Evolutionary conservation across 2,797 vertebrate genomes (phyloP).

Genomic region (Pelochelys cantorii): DNA sequence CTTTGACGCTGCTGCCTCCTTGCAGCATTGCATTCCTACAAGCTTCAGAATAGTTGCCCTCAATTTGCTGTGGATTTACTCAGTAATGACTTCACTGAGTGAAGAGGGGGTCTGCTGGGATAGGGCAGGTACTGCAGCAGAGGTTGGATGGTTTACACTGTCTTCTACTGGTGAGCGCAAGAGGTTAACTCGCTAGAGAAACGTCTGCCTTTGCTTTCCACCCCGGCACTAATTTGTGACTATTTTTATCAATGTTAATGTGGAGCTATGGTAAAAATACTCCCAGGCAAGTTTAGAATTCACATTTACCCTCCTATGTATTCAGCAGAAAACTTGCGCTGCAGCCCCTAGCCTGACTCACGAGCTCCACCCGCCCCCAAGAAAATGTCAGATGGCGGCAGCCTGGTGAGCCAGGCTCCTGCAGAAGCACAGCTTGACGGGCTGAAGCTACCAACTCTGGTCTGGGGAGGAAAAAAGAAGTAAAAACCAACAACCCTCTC

Average conservation of each 20-base stretch:
- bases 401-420: constrained; percentile 54
- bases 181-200: constrained; percentile 58
- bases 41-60: background rate
- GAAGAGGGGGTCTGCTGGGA: constrained; percentile 29
- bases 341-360: constrained; percentile 71
- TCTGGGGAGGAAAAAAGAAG: background rate
- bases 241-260: constrained; percentile 75
- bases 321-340: constrained; percentile 62
- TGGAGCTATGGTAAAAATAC: constrained; percentile 75
- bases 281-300: constrained; percentile 73
- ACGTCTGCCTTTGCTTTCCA: constrained; percentile 61
- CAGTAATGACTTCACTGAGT: constrained; percentile 32
- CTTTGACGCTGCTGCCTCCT: constrained; percentile 1
- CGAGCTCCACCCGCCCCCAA: constrained; percentile 69
- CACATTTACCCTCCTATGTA: constrained; percentile 73
- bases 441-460: background rate
- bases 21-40: background rate
- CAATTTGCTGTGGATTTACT: constrained; percentile 21
- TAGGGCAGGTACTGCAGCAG: constrained; percentile 23
- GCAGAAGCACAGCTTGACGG: background rate
- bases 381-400: constrained; percentile 70
- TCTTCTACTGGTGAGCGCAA: constrained; percentile 37
- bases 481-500: background rate
- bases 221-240: constrained; percentile 73
- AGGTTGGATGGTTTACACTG: background rate